Evolutionary conservation across 2,888 invertebrate species (phyloP).

Genomic region (Gnatocerus cornutus): DNA sequence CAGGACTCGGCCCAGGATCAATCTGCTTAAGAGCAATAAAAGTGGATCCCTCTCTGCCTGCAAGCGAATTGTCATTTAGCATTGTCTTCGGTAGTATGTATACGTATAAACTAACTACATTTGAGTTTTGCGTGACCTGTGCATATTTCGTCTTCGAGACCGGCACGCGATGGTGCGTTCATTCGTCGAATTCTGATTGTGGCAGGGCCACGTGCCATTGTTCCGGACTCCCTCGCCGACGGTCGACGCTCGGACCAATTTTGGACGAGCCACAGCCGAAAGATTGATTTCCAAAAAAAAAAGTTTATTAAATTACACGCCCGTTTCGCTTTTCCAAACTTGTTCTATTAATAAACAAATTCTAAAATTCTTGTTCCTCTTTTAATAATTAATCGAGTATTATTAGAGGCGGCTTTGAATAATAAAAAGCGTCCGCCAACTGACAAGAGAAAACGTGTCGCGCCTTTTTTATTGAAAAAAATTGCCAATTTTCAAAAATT

Average conservation of each 20-base stretch:
- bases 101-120: slow-evolving; percentile 55
- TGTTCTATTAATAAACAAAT: slow-evolving; percentile 4
- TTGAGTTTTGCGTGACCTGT: slow-evolving; percentile 67
- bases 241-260: slow-evolving; percentile 15
- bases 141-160: slow-evolving; percentile 64
- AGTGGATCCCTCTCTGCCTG: background rate
- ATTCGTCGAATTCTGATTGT: slow-evolving; percentile 68
- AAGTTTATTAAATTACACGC: too few relatives aligned
- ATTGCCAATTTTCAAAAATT: too few relatives aligned
- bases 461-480: too few relatives aligned
- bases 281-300: background rate
- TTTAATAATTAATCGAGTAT: too few relatives aligned
- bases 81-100: slow-evolving; percentile 25
- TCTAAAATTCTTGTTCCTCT: background rate
- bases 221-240: slow-evolving; percentile 55
- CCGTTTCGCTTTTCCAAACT: too few relatives aligned
- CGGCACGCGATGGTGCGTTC: slow-evolving; percentile 66
- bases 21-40: background rate
- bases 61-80: slow-evolving; percentile 38
- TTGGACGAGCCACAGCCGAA: background rate
- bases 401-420: too few relatives aligned
- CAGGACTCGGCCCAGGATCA: background rate
- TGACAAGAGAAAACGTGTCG: too few relatives aligned
- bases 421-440: too few relatives aligned
- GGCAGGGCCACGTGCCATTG: slow-evolving; percentile 66